Percentiles rank a stretch among this genome's conserved stretches.
Conservation (phyloP, 1,140 invertebrate genomes). For the Globodera rostochiensis region DNA sequence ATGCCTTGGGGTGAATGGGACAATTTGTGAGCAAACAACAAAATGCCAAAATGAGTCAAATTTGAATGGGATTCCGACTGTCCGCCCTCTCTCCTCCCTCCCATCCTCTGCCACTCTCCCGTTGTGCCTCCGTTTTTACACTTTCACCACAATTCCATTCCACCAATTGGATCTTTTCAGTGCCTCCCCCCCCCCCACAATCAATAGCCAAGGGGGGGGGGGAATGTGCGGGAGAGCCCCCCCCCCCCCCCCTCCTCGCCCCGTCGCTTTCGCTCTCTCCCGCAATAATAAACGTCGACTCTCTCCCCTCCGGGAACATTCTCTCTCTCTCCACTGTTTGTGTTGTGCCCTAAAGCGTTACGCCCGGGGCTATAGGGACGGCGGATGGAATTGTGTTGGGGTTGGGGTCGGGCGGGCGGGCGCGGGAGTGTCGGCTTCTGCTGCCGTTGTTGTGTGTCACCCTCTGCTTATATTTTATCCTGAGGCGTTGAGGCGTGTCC, state of each 20-base stretch:
- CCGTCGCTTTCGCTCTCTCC: slow-evolving; percentile 6
- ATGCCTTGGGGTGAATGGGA: neutral
- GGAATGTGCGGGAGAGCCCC: neutral
- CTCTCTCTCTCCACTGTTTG: too few relatives aligned
- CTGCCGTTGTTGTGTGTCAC: neutral
- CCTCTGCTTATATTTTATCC: neutral
- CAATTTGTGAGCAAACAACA: neutral
- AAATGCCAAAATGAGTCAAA: too few relatives aligned
- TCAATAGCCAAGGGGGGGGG: neutral
- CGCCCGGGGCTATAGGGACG: too few relatives aligned
- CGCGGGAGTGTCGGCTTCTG: too few relatives aligned
- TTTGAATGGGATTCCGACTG: neutral
- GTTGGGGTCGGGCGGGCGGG: too few relatives aligned
- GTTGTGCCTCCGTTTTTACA: neutral
- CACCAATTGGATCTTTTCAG: slow-evolving; percentile 1
- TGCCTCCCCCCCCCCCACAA: neutral
- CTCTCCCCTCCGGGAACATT: too few relatives aligned
- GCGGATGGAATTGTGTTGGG: too few relatives aligned
- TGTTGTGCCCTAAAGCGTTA: too few relatives aligned
- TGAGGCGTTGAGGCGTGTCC: neutral
- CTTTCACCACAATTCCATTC: neutral
- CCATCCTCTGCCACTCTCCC: neutral
- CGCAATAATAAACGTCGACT: too few relatives aligned
- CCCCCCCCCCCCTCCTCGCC: too few relatives aligned
- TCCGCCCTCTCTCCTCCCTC: neutral